Percentiles rank a stretch among this genome's conserved stretches.
phyloP scores from a whole-genome alignment of 1,140 invertebrate genomes.

The Hermatobates lingyangjiaoensis region DNA sequence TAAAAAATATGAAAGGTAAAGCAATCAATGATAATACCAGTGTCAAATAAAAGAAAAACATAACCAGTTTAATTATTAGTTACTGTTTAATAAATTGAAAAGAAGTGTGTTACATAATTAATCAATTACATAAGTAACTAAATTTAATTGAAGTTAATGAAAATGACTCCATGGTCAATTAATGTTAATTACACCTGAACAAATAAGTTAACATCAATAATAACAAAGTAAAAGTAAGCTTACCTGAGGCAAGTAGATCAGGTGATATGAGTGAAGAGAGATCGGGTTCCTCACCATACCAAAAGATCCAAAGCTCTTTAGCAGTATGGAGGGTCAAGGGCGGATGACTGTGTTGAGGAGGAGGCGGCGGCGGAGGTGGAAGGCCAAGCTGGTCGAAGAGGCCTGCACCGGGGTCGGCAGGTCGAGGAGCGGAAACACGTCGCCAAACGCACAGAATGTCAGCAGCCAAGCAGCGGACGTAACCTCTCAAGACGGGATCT shows the following conservation, averaged over 20 bases:
- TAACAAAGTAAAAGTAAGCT: background rate
- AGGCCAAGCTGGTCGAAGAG: conserved; percentile 33
- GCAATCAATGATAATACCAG: too few relatives aligned
- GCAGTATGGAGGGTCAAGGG: conserved; percentile 55
- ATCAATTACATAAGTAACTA: too few relatives aligned
- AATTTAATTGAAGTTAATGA: too few relatives aligned
- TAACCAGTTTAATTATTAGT: too few relatives aligned
- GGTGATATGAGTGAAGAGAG: conserved; percentile 60
- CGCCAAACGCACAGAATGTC: conserved; percentile 95
- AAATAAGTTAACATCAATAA: too few relatives aligned
- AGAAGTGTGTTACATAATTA: too few relatives aligned
- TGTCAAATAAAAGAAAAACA: too few relatives aligned
- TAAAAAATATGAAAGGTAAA: too few relatives aligned
- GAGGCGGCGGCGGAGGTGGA: conserved; percentile 31
- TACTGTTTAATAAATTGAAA: too few relatives aligned
- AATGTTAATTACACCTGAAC: too few relatives aligned
- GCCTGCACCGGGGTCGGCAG: conserved; percentile 22
- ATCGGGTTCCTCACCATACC: conserved; percentile 94
- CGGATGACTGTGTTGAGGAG: conserved; percentile 31
- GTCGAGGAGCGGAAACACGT: conserved; percentile 40
- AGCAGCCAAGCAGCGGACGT: conserved; percentile 76
- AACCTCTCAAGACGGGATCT: conserved; percentile 83
- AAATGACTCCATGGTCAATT: too few relatives aligned
- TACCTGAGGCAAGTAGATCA: conserved; percentile 54
- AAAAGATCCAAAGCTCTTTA: conserved; percentile 97